These are phyloP conservation scores for Scrobipalpa atriplicella DNA, from an alignment of 2,888 invertebrate species.

Conservation along the genomic window DNA sequence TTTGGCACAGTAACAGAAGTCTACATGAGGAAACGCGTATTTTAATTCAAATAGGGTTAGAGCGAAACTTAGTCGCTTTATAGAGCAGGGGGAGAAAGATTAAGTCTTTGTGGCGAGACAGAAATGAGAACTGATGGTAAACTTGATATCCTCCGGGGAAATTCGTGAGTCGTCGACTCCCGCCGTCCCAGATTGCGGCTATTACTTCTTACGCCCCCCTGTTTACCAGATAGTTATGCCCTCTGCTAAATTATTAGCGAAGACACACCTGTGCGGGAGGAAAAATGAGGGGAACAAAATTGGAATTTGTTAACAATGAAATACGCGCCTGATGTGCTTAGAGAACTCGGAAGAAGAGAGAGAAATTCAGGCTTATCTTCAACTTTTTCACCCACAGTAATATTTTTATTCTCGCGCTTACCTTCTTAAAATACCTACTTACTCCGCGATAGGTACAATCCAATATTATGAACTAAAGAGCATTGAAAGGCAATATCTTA, in stretches of 20 bases:
- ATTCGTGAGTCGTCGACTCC: constrained; percentile 58
- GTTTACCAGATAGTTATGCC: constrained; percentile 75
- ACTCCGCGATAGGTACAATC: no score
- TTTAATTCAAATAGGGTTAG: constrained; percentile 24
- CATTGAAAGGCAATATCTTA: background rate
- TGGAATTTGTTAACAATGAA: constrained; percentile 54
- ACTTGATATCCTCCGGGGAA: constrained; percentile 68
- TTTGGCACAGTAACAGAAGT: constrained; percentile 3
- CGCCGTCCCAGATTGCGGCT: constrained; percentile 73
- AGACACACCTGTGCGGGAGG: constrained; percentile 51
- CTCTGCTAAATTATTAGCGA: constrained; percentile 68
- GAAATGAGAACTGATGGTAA: constrained; percentile 49
- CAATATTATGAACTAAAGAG: no score
- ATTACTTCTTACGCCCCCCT: constrained; percentile 73
- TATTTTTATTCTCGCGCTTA: no score
- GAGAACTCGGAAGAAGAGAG: no score
- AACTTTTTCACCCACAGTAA: no score
- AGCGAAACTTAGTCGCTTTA: constrained; percentile 19
- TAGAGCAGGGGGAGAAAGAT: constrained; percentile 22
- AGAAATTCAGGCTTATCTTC: no score
- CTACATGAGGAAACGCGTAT: constrained; percentile 19
- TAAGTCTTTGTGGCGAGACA: constrained; percentile 25
- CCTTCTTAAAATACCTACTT: no score
- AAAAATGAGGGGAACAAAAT: constrained; percentile 60
- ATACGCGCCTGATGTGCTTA: constrained; percentile 32